Base-by-base conservation (phyloP, 2,888 invertebrate species). In the Volucella inflata region DNA sequence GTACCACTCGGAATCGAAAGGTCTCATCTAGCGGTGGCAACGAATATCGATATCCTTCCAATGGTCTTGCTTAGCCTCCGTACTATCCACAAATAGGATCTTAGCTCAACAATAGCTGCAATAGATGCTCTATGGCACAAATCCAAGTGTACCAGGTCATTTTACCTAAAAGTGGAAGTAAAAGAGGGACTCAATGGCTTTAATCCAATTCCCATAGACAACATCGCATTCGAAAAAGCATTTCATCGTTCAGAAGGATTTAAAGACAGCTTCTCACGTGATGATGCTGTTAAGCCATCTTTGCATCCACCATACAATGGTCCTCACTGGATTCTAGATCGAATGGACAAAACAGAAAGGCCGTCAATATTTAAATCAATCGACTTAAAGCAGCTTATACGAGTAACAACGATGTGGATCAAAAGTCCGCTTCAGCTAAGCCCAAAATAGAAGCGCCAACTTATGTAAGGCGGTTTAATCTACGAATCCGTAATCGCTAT, bases 141-240 rank as follows among this genome's bases (percentile, higher is more conserved):
- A 48, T 36, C 12, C 48, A 8, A 62, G 42, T n/a, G 6, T 62
- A 46, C 48, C 64, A 30, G 64, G 48, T 2, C 55, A 9, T 53
- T 11, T 21, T 1, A 12, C 2, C 30, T 1, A 55, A 1, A 8
- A 44, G 46, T n/a, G 10, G n/a, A n/a, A n/a, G 46, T 2, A 59
- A n/a, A 2, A 40, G 9, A 2, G 2, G 2, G 21, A 46, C 44
- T 2, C 44, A 46, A 64, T 36, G 44, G 36, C 48, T 4, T 16
- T 38, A 16, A 48, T 48, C 10, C 16, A 64, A 11, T 30, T 16
- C 9, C 38, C 50, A 50, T 16, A 36, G 11, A 14, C 4, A n/a
- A n/a, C n/a, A 9, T 36, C 50, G 11, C 38, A 30, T 3, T 64
- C 50, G n/a, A n/a, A n/a, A 42, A 48, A 36, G 14, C 8, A 6